These are phyloP conservation scores for Coreoperca whiteheadi DNA, from an alignment of 2,113 vertebrate species.

Conservation along the genomic window DNA sequence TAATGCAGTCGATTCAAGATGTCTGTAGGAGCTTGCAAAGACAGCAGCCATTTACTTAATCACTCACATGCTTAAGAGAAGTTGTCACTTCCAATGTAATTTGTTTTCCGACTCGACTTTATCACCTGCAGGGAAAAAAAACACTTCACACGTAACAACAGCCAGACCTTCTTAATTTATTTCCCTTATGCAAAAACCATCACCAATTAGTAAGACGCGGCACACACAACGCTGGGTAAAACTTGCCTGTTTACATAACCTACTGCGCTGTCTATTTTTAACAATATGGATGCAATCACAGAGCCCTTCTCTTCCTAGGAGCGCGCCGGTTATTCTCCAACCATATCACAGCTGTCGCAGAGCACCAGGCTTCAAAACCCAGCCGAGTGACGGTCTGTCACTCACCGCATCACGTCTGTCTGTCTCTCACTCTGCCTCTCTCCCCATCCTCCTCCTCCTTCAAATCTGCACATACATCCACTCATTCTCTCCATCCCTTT, in stretches of 20 bases:
- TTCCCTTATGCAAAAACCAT: slow-evolving; percentile 34
- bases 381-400: slow-evolving; percentile 74
- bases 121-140: slow-evolving; percentile 40
- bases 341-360: slow-evolving; percentile 64
- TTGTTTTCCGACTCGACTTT: slow-evolving; percentile 33
- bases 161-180: slow-evolving; percentile 19
- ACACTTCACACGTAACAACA: slow-evolving; percentile 1
- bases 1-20: slow-evolving; percentile 35
- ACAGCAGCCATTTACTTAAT: slow-evolving; percentile 44
- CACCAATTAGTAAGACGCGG: slow-evolving; percentile 57
- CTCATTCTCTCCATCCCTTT: not conserved
- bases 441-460: slow-evolving; percentile 23
- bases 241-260: slow-evolving; percentile 63
- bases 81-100: slow-evolving; percentile 36
- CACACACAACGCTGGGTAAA: slow-evolving; percentile 20
- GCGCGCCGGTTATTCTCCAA: slow-evolving; percentile 32
- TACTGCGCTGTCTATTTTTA: slow-evolving; percentile 70
- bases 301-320: slow-evolving; percentile 57
- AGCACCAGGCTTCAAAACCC: slow-evolving; percentile 63
- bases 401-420: slow-evolving; percentile 56
- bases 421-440: slow-evolving; percentile 38
- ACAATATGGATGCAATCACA: slow-evolving; percentile 49
- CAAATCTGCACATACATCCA: slow-evolving; percentile 27
- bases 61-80: slow-evolving; percentile 6
- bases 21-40: slow-evolving; percentile 8